These are phyloP conservation scores for Epinephelus awoara DNA, from an alignment of 2,797 vertebrate genomes.

Conservation along the genomic window DNA sequence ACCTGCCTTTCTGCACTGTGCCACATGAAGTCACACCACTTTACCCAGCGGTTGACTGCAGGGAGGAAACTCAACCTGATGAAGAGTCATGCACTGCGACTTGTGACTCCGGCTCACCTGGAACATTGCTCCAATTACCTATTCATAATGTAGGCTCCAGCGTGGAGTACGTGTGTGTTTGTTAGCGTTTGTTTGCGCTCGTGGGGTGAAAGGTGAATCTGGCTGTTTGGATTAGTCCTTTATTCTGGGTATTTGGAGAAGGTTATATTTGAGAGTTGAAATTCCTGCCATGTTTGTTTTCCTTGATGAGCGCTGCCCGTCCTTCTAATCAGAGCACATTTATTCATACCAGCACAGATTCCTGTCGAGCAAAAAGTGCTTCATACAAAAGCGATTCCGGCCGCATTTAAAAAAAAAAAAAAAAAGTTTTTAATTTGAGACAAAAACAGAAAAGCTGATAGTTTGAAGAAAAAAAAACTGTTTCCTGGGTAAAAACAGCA, in stretches of 20 bases:
- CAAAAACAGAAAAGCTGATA: no score
- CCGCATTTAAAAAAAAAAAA: no score
- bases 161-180: slow-evolving; percentile 11
- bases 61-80: slow-evolving; percentile 36
- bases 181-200: slow-evolving; percentile 47
- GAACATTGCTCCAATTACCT: slow-evolving; percentile 50
- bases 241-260: slow-evolving; percentile 50
- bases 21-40: slow-evolving; percentile 63
- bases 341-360: slow-evolving; percentile 20
- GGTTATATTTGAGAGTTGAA: slow-evolving; percentile 41
- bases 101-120: slow-evolving; percentile 51
- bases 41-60: slow-evolving; percentile 51
- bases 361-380: no score
- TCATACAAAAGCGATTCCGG: no score
- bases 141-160: slow-evolving; percentile 30
- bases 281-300: slow-evolving; percentile 52
- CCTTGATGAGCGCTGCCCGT: slow-evolving; percentile 11
- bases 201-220: slow-evolving; percentile 29
- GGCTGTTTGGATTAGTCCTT: slow-evolving; percentile 57
- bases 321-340: slow-evolving; percentile 30
- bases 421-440: no score
- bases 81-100: slow-evolving; percentile 12
- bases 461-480: no score
- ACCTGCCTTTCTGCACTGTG: slow-evolving; percentile 59
- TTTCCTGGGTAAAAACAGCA: no score